Base-by-base conservation (phyloP, 2,113 vertebrate species). In the Geococcyx californianus region DNA sequence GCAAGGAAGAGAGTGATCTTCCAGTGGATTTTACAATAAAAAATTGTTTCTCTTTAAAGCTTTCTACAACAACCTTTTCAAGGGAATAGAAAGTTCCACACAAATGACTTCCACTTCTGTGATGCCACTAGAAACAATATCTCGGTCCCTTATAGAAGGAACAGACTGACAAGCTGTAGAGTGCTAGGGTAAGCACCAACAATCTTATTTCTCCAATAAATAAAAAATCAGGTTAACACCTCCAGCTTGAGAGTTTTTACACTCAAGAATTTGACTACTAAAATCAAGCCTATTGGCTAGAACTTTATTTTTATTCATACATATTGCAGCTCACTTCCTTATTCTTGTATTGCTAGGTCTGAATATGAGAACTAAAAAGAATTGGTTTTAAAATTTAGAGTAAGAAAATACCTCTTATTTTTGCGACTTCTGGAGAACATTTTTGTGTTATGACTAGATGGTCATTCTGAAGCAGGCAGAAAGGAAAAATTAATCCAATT, bases 191-290 rank as follows among this genome's bases (percentile, higher is more conserved):
- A 90, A 93, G 63, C 33, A 72, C 82, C 68, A 80, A 63, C 55
- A 86, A 69, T 29, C 8, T 74, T 91, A 52, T 88, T 89, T 95
- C 58, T 91, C 36, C 49, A 85, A 51, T 77, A 90, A 93, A 74
- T 74, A 74, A 84, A 55, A 76, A 29, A 55, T 36, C 9, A 81
- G 25, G 26, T 47, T 85, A 83, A 67, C 42, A 77, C 15, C 24
- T 87, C 9, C 58, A 79, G 17, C 36, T 54, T 74, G 29, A 75
- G 51, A 82, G 13, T 21, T 70, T 77, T 84, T 70, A 42, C 80
- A 90, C 29, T 62, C 54, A 23, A 78, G 9, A 74, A 59, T 44
- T 5, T 63, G 42, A 87, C 26, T 16, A 56, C 73, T 70, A 47
- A 87, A 86, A 56, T 47, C 59, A 84, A 76, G 10, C 28, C 24